Conservation (phyloP, 23 tunicate genomes). For the Styela plicata region DNA sequence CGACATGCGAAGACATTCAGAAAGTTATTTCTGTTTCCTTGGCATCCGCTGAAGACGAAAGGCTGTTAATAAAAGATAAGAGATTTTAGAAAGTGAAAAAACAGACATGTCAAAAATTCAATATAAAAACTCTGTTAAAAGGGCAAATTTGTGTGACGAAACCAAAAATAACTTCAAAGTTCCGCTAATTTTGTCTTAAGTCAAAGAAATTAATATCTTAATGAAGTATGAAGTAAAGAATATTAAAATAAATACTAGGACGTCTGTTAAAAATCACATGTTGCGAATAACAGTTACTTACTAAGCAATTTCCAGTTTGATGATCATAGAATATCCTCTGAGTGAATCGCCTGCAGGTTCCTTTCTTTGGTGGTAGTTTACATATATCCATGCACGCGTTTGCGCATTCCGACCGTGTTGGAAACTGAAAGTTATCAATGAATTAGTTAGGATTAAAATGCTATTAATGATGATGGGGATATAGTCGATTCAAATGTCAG, state of each 20-base stretch:
- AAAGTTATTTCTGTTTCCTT: constrained; percentile 7
- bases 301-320: constrained; percentile 10
- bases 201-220: too few relatives aligned
- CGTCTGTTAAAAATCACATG: too few relatives aligned
- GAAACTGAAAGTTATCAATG: background rate
- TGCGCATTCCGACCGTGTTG: background rate
- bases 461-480: too few relatives aligned
- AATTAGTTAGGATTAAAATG: too few relatives aligned
- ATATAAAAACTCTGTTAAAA: too few relatives aligned
- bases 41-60: background rate
- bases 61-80: constrained; percentile 1
- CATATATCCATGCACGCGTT: constrained; percentile 16
- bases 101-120: background rate
- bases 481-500: too few relatives aligned
- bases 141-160: too few relatives aligned
- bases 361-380: constrained; percentile 5
- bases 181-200: too few relatives aligned
- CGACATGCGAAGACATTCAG: background rate
- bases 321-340: background rate
- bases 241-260: too few relatives aligned
- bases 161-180: too few relatives aligned
- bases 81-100: background rate
- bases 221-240: too few relatives aligned
- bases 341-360: background rate
- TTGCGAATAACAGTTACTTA: too few relatives aligned